A percentile compares a stretch with the other conserved stretches of the same genome.
phyloP scores from a whole-genome alignment of 2,797 vertebrate species.

The Rhadinocentrus ornatus region DNA sequence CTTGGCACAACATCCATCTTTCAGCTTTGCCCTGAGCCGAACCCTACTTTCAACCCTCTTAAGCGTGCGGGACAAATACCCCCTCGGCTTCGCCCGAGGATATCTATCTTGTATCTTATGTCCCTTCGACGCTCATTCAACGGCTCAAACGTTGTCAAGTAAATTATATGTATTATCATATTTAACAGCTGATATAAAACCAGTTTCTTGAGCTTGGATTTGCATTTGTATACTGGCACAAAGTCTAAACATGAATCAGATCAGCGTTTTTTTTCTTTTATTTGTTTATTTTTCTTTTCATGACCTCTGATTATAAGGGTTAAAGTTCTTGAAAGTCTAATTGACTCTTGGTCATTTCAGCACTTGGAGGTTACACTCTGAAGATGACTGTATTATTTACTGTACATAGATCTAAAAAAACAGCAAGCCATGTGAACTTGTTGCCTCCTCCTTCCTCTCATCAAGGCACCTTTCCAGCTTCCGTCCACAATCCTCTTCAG shows the following conservation, averaged over 20 bases:
- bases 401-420: constrained; percentile 15
- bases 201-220: constrained; percentile 24
- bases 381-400: constrained; percentile 15
- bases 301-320: constrained; percentile 22
- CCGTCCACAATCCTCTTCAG: constrained; percentile 44
- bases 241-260: constrained; percentile 34
- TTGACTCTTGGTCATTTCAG: constrained; percentile 15
- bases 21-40: constrained; percentile 67
- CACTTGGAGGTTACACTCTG: constrained; percentile 16
- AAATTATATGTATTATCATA: constrained; percentile 26
- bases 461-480: constrained; percentile 35
- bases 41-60: constrained; percentile 57
- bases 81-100: constrained; percentile 46
- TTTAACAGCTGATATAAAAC: constrained; percentile 17
- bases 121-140: constrained; percentile 21
- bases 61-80: constrained; percentile 59
- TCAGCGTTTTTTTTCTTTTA: neutral
- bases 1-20: constrained; percentile 67
- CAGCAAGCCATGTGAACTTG: constrained; percentile 36
- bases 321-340: constrained; percentile 32
- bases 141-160: constrained; percentile 33
- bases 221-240: constrained; percentile 32
- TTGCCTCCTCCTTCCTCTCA: constrained; percentile 14
- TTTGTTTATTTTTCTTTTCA: constrained; percentile 12
- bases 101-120: constrained; percentile 48